A percentile compares a stretch with the other conserved stretches of the same genome.
phyloP scores from a whole-genome alignment of 2,113 vertebrate genomes.

The Ptilonorhynchus violaceus region DNA sequence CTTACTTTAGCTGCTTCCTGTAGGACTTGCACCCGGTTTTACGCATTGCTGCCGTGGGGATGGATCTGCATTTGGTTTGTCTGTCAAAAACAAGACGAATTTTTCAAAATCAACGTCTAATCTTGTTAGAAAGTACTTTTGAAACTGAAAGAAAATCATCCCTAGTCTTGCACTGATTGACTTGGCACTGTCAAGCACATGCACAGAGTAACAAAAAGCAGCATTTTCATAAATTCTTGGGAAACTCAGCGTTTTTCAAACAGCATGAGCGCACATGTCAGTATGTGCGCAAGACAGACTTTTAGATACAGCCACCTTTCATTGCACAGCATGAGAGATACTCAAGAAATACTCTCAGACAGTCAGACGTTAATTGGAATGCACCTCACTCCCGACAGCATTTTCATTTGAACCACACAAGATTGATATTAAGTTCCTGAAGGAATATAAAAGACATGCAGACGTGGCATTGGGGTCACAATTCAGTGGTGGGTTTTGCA shows the following conservation, averaged over 20 bases:
- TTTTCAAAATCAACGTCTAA: background rate
- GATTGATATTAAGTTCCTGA: background rate
- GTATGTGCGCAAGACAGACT: too few relatives aligned
- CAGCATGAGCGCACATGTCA: fast-evolving
- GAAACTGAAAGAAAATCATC: background rate
- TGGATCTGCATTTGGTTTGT: background rate
- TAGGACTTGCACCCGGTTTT: background rate
- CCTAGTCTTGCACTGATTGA: background rate
- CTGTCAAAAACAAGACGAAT: background rate
- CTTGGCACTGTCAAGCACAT: fast-evolving
- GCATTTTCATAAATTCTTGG: background rate
- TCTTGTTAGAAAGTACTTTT: background rate
- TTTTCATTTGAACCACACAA: background rate
- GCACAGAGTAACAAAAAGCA: background rate
- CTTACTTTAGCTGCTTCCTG: background rate
- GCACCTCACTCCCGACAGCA: background rate
- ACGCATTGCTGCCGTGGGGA: too few relatives aligned
- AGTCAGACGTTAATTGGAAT: fast-evolving
- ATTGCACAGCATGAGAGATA: background rate
- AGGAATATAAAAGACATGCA: background rate
- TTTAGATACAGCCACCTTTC: background rate
- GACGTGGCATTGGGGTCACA: background rate
- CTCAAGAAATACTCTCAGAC: background rate
- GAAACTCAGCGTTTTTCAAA: background rate
- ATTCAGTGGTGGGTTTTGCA: background rate